Percentiles rank a stretch among this genome's conserved stretches.
phyloP scores from a whole-genome alignment of 2,888 invertebrate genomes.

The Trichopria drosophilae region DNA sequence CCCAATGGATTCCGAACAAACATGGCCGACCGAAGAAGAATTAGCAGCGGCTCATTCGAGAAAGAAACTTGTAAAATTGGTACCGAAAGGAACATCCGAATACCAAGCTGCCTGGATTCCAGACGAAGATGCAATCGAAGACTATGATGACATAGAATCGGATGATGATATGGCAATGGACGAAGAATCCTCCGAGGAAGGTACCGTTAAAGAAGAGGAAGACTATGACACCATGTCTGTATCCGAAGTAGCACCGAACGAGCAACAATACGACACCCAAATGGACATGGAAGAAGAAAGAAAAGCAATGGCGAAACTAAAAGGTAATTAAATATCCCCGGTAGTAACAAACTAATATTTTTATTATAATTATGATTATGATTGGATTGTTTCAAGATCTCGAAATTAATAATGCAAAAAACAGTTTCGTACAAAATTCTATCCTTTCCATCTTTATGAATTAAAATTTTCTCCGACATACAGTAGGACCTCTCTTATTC shows the following conservation, averaged over 20 bases:
- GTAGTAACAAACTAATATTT: neutral
- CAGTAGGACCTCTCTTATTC: no score
- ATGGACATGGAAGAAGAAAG: slow-evolving; percentile 80
- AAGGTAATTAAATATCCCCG: slow-evolving; percentile 55
- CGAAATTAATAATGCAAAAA: no score
- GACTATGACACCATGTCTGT: slow-evolving; percentile 67
- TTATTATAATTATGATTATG: slow-evolving; percentile 2
- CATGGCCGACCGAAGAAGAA: slow-evolving; percentile 95
- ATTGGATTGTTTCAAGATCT: slow-evolving; percentile 9
- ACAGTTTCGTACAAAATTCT: no score
- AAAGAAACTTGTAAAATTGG: slow-evolving; percentile 73
- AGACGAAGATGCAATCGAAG: slow-evolving; percentile 66
- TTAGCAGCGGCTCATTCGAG: slow-evolving; percentile 71
- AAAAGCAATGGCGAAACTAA: slow-evolving; percentile 72
- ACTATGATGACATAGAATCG: slow-evolving; percentile 60
- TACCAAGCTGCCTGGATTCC: slow-evolving; percentile 96
- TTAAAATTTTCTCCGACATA: no score
- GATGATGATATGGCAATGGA: slow-evolving; percentile 55
- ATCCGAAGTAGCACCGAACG: slow-evolving; percentile 52
- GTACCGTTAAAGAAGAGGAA: slow-evolving; percentile 59
- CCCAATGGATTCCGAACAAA: slow-evolving; percentile 94
- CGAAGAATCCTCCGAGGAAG: slow-evolving; percentile 46
- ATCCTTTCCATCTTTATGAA: no score
- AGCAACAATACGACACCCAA: slow-evolving; percentile 58
- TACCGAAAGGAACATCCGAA: slow-evolving; percentile 94